phyloP scores from a whole-genome alignment of 2,113 vertebrate species.

The Chamaea fasciata region DNA sequence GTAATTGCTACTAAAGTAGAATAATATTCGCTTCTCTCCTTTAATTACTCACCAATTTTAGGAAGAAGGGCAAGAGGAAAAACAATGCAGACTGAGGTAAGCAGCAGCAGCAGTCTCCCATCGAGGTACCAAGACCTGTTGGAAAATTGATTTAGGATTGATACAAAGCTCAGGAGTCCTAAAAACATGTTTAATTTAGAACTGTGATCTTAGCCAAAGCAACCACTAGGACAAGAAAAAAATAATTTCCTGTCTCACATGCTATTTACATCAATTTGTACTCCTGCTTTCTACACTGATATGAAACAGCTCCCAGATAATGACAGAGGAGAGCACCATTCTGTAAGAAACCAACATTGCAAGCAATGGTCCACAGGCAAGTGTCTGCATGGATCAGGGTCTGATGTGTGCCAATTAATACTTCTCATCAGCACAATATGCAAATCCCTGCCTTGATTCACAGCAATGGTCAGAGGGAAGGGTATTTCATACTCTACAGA shows the following conservation, averaged over 20 bases:
- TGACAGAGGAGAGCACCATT: neutral
- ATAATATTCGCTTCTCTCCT: slow-evolving; percentile 37
- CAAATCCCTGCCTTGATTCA: neutral
- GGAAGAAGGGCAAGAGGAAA: slow-evolving; percentile 89
- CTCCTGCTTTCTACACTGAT: neutral
- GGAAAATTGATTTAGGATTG: slow-evolving; percentile 1
- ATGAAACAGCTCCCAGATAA: neutral
- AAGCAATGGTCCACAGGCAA: neutral
- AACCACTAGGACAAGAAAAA: neutral
- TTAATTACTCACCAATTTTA: slow-evolving; percentile 86
- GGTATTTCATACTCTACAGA: neutral
- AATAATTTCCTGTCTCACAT: neutral
- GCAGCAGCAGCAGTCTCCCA: slow-evolving; percentile 78
- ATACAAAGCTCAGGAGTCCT: neutral
- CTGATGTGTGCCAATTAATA: neutral
- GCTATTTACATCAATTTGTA: neutral
- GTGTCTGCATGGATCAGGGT: neutral
- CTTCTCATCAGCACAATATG: neutral
- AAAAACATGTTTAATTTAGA: neutral
- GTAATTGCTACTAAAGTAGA: slow-evolving; percentile 59
- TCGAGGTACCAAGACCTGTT: slow-evolving; percentile 87
- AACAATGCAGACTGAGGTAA: slow-evolving; percentile 82
- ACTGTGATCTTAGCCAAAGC: neutral
- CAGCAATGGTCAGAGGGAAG: neutral
- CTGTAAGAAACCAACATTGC: accelerated